Percentiles rank a stretch among this genome's conserved stretches.
Evolutionary conservation across 2,797 vertebrate genomes (phyloP).

Genomic region (Graptemys geographica): DNA sequence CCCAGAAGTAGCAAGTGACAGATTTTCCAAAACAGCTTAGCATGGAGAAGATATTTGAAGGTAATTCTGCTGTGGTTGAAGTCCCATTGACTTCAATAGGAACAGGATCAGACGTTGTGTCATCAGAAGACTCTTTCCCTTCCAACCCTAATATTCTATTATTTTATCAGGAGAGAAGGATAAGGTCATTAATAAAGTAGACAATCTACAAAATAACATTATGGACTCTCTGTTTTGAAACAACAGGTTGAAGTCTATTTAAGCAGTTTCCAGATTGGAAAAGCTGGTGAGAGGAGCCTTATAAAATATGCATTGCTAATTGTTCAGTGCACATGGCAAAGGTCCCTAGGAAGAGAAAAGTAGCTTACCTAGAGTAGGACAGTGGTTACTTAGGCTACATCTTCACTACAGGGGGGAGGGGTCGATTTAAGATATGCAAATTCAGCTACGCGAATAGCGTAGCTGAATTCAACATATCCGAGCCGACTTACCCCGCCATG

Average conservation of each 20-base stretch:
- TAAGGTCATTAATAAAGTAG: not conserved
- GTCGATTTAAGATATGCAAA: too few species aligned
- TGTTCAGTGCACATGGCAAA: not conserved
- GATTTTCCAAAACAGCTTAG: not conserved
- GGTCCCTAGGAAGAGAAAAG: not conserved
- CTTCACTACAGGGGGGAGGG: too few species aligned
- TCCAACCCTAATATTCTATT: too few species aligned
- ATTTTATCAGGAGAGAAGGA: not conserved
- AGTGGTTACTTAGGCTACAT: not conserved
- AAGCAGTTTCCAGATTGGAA: not conserved
- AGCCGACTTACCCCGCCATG: too few species aligned
- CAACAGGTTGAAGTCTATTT: not conserved
- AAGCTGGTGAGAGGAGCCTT: not conserved
- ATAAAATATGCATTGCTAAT: not conserved
- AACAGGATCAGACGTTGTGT: not conserved
- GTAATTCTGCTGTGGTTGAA: not conserved
- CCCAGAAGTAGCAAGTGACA: not conserved
- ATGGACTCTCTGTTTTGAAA: not conserved
- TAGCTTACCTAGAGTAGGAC: not conserved
- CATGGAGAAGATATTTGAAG: not conserved
- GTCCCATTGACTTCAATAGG: not conserved
- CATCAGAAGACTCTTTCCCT: not conserved
- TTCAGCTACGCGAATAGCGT: too few species aligned
- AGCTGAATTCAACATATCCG: too few species aligned
- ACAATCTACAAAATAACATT: not conserved